Base-by-base conservation (phyloP, 2,888 invertebrate species). In the Opisthograptis luteolata region DNA sequence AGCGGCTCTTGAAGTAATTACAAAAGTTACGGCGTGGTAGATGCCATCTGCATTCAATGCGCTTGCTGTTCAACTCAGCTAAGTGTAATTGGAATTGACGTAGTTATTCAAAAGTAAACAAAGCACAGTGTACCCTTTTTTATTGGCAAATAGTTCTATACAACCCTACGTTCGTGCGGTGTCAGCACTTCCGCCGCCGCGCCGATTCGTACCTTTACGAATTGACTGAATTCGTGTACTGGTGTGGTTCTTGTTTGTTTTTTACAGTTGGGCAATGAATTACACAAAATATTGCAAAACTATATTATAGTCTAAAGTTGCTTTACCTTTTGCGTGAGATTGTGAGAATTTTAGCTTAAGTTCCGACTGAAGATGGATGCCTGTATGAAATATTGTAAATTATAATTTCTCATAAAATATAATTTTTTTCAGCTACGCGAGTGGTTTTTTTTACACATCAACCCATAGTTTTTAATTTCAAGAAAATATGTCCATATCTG, bases 381-480 rank as follows among this genome's bases (percentile, higher is more conserved):
- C 84, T 90, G 91, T 85, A 88, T 89, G 88, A 88, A 91, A 91
- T 91, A 91, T 91, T 91, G 91, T 91, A 91, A 91, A 91, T 91
- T 91, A 91, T 91, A 88, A 91, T 91, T 91, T 91, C 91, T 91
- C 91, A 91, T 91, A 91, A 91, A 91, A 91, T 91, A 91, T 90
- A 91, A 91, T 91, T 91, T 91, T 91, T 91, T 91, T 91, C 91
- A 91, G 91, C 91, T 91, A 89, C 51, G 75, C 60, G 67, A 70
- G 81, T 87, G 47, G 85, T 88, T 88, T 89, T 76, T 80, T 87
- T 79, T 13, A 30, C 9, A 34, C 5, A 6, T 19, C 43, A 14
- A 9, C 32, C 44, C 24, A 3, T 50, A 39, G 28, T 1, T 28
- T 30, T 30, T 24, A 9, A 17, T 24, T 9, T 1, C 24, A 9